Evolutionary conservation across 2,797 vertebrate genomes (phyloP), one percentile per base, ranked within the genome.

Genomic region (Macropus fuliginosus): DNA sequence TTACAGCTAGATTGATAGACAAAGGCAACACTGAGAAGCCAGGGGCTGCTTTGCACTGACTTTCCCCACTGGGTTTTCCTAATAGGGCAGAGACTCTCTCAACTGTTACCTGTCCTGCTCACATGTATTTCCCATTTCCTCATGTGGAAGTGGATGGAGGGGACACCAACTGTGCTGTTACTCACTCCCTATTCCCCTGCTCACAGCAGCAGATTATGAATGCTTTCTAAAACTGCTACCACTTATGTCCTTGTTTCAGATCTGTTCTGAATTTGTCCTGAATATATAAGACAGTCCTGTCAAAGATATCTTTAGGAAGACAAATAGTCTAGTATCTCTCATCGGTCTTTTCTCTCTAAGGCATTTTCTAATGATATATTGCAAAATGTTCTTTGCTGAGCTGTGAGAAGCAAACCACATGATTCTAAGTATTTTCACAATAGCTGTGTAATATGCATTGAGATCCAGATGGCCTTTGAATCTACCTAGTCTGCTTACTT

Each of bases 181-280:
- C 12, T 40, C 40, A 50, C 21, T 87, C 40, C 74, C 74, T 24
- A 27, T 81, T 87, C 8, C 40, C 74, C 24, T 87, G 40, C 24
- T 87, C 24, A 27, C 16, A 50, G 74, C 74, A 87, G 3, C 74
- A 87, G 40, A 87, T 24, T 46, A 11, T 46, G 74, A 4, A 46
- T 87, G 40, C 40, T 87, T 50, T 87, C 12, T 27, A 87, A 87
- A 87, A 50, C 40, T 24, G 40, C 40, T 87, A 4, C 40, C 74
- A 50, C 99, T 99, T 99, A 95, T 99, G 99, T 98, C 99, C 99
- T 99, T 99, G 99, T 91, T 99, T 99, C 98, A 99, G 98, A 98
- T 99, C 99, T 92, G 99, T 99, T 98, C 99, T 99, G 98, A 99
- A 99, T 99, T 99, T 99, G 96, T 99, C 99, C 21, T 99, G 99